Evolutionary conservation across 2,888 invertebrate species (phyloP).

Genomic region (Drosophila eohydei): DNA sequence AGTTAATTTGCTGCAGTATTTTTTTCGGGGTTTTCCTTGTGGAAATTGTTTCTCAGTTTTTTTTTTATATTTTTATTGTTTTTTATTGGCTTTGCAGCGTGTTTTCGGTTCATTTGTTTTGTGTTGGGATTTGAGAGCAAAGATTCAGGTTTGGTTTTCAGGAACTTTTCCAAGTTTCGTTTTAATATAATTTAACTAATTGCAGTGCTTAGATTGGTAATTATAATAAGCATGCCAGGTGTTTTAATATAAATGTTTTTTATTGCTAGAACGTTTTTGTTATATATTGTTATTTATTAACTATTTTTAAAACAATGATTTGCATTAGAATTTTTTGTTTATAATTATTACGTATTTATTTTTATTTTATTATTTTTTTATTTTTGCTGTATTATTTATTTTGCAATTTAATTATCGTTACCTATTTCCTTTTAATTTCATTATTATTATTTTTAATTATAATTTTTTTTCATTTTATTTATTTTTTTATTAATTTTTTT

Average conservation of each 20-base stretch:
- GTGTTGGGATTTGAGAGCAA: conserved; percentile 10
- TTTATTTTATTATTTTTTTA: too few relatives aligned
- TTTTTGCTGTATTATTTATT: too few relatives aligned
- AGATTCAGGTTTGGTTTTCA: conserved; percentile 18
- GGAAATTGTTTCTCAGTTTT: not conserved
- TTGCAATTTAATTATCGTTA: too few relatives aligned
- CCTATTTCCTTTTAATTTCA: too few relatives aligned
- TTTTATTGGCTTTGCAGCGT: conserved; percentile 33
- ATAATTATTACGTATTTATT: too few relatives aligned
- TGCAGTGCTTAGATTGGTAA: not conserved
- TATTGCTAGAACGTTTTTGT: not conserved
- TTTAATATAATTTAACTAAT: conserved; percentile 1
- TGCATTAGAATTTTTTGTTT: too few relatives aligned
- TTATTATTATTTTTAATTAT: too few relatives aligned
- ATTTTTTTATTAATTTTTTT: too few relatives aligned
- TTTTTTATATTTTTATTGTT: conserved; percentile 26
- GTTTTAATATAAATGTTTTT: not conserved
- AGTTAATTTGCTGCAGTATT: conserved; percentile 61
- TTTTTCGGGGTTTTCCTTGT: conserved; percentile 49
- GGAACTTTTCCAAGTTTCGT: not conserved
- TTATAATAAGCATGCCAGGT: not conserved
- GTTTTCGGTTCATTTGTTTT: conserved; percentile 60
- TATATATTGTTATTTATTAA: not conserved
- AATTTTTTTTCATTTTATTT: too few relatives aligned
- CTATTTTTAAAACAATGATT: too few relatives aligned